Percentiles rank a stretch among this genome's conserved stretches.
Conservation (phyloP, 2,888 invertebrate genomes). For the Apotomis betuletana region DNA sequence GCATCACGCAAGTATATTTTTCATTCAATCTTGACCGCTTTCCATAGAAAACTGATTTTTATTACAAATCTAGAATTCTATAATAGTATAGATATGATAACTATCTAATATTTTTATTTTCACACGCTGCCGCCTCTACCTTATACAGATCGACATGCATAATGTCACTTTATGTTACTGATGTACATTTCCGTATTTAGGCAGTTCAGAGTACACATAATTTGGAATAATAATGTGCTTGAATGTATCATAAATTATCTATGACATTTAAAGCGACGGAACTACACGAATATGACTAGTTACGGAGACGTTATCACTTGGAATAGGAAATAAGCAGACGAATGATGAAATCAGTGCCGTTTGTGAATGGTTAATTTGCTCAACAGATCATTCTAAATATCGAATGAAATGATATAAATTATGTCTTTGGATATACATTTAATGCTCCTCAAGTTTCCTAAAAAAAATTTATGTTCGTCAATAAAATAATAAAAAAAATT, state of each 20-base stretch:
- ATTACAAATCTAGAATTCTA: too few relatives aligned
- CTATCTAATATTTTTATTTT: too few relatives aligned
- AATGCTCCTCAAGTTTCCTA: too few relatives aligned
- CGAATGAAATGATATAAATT: too few relatives aligned
- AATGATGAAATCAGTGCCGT: slow-evolving; percentile 2
- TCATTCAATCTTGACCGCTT: too few relatives aligned
- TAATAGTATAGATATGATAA: too few relatives aligned
- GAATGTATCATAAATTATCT: slow-evolving; percentile 36
- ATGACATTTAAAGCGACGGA: slow-evolving; percentile 14
- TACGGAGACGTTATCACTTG: slow-evolving; percentile 16
- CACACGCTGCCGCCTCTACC: slow-evolving; percentile 21
- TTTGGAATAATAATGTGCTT: slow-evolving; percentile 37
- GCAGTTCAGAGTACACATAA: slow-evolving; percentile 35
- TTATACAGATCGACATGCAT: slow-evolving; percentile 30
- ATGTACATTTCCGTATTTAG: slow-evolving; percentile 41
- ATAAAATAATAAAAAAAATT: too few relatives aligned
- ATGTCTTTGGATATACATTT: too few relatives aligned
- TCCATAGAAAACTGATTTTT: too few relatives aligned
- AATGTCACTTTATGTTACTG: slow-evolving; percentile 40
- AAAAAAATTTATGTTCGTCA: too few relatives aligned
- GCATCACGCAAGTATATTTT: too few relatives aligned
- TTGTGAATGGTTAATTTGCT: neutral
- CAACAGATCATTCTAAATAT: neutral
- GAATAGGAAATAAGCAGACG: slow-evolving; percentile 5
- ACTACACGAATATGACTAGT: slow-evolving; percentile 28